Base-by-base conservation (phyloP, 1,140 invertebrate genomes). In the Campoletis sonorensis region DNA sequence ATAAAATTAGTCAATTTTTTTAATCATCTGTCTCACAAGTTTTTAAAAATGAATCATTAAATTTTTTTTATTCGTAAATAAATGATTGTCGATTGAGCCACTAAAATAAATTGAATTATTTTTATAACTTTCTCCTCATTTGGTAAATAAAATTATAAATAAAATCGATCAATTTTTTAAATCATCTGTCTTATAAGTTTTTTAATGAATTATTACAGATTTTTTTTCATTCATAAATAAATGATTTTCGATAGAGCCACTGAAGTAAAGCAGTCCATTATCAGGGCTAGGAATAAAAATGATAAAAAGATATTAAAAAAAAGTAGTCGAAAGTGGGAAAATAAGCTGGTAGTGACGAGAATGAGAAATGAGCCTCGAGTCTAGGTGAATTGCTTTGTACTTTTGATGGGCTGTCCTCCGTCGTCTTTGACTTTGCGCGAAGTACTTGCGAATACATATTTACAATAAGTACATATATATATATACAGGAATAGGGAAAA, bases 401-500 rank as follows among this genome's bases (percentile, higher is more conserved):
- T 67, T 67, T 67, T 67, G 61, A 67, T 67, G 61, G 23, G 61
- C 61, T 67, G 61, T 67, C 26, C n/a, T n/a, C 61, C 61, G 23
- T 27, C 61, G 21, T 67, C 23, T 67, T 67, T 67, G 21, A 67
- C 61, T 67, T 27, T 67, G 61, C 61, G 4, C 61, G 23, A 13
- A 27, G 61, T 67, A 27, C 40, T 45, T 21, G 51, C 4, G 11
- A 58, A 58, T 21, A n/a, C 23, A 67, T 27, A 67, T 13, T 4
- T 27, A 21, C 21, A 21, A 26, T 67, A 27, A 30, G 23, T 67
- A 23, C 30, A 67, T 4, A 13, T 67, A 27, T 67, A 13, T 67
- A 23, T 67, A 67, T 4, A 13, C 10, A 67, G 13, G 26, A 11
- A 67, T 67, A 64, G n/a, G 23, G 23, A 23, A 23, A n/a, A 67